Evolutionary conservation across 2,888 invertebrate species (phyloP), one percentile per base, ranked within the genome.

Genomic region (Lithophane ornitopus): DNA sequence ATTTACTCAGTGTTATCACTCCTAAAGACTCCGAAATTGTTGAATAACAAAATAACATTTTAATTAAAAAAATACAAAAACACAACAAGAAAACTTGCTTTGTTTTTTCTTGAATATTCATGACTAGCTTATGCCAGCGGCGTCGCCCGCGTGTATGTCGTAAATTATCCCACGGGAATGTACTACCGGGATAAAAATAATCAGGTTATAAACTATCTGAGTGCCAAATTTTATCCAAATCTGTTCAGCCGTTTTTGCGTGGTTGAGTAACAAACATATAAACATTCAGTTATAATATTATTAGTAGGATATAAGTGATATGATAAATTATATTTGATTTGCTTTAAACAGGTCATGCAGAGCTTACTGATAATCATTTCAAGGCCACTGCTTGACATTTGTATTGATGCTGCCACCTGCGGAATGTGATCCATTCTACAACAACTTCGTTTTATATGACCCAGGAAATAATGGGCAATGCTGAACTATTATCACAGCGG

Each of bases 381-480:
- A 80, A 86, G 85, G 86, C 56, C 58, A 14, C 12, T 22, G 34
- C 14, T 46, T 80, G 76, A 82, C 76, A 78, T 76, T 84, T 86
- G 39, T 34, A n/a, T 58, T 65, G 63, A 66, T 58, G 28, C 59
- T 22, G 62, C 58, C 63, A 74, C 70, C 54, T 65, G 54, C 34
- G 49, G 76, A 74, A 81, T 81, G 81, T 74, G 58, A 72, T 78
- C 81, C 82, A 81, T 85, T 89, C 84, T 83, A 83, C 26, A 7
- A 67, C 58, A 41, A 44, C 26, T 59, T 59, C 59, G 52, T 65
- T 44, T n/a, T 58, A 41, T 49, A 58, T 41, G 39, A 61, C 22
- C 61, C 65, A 76, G 34, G 65, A 76, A 82, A 54, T 61, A 46
- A n/a, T 41, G 4, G 58, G 12, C 16, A 56, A 49, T 56, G 22